Evolutionary conservation across 37 sponge, comb jelly and placozoan species (phyloP).

Genomic region (Spongilla lacustris): DNA sequence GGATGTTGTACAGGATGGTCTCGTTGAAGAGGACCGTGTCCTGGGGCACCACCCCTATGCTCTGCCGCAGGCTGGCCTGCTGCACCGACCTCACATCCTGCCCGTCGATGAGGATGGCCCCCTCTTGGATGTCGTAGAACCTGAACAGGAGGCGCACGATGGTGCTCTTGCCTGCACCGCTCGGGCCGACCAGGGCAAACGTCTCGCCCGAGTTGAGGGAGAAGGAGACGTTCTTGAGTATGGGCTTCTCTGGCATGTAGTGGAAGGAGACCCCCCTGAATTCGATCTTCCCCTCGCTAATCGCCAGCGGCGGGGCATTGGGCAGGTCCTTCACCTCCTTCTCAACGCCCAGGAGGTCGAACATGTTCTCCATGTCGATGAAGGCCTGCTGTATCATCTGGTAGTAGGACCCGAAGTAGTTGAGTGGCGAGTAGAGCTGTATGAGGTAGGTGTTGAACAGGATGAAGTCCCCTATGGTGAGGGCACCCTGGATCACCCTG

Average conservation of each 20-base stretch:
- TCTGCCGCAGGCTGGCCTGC: slow-evolving; percentile 77
- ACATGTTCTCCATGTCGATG: slow-evolving; percentile 99
- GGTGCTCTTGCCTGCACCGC: slow-evolving; percentile 96
- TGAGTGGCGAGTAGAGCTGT: slow-evolving; percentile 95
- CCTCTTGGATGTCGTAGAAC: slow-evolving; percentile 93
- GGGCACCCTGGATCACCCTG: slow-evolving; percentile 77
- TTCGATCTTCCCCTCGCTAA: slow-evolving; percentile 75
- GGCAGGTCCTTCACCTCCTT: slow-evolving; percentile 75
- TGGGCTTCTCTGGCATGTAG: slow-evolving; percentile 82
- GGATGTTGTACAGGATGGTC: slow-evolving; percentile 90
- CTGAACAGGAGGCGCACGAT: slow-evolving; percentile 96
- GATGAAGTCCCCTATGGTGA: slow-evolving; percentile 95
- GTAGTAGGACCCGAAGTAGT: slow-evolving; percentile 97
- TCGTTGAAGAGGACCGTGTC: slow-evolving; percentile 99
- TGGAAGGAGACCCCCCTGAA: slow-evolving; percentile 89
- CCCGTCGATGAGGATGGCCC: slow-evolving; percentile 86
- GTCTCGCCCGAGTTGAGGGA: slow-evolving; percentile 84
- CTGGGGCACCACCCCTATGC: slow-evolving; percentile 97
- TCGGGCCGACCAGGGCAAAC: slow-evolving; percentile 95
- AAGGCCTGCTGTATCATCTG: slow-evolving; percentile 95
- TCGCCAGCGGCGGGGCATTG: slow-evolving; percentile 32
- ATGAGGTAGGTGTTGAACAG: slow-evolving; percentile 96
- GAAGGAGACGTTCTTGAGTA: slow-evolving; percentile 86
- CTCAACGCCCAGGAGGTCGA: slow-evolving; percentile 88
- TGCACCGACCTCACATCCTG: slow-evolving; percentile 78